Evolutionary conservation across 2,113 vertebrate genomes (phyloP).

Genomic region (Oceanites oceanicus): DNA sequence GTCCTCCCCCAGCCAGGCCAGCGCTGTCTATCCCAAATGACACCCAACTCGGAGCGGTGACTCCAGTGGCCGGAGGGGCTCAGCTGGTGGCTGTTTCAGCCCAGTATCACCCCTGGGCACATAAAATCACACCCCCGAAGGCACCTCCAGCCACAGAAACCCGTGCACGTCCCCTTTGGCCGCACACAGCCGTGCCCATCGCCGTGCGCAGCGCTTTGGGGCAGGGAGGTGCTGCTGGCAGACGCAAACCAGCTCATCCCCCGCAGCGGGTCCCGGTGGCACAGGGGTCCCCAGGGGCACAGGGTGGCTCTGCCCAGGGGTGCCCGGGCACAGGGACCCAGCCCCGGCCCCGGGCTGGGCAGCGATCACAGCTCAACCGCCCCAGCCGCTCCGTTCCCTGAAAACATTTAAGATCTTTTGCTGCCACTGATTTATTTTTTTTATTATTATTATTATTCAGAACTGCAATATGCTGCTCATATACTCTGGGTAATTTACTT

Average conservation of each 20-base stretch:
- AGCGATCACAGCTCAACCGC: neutral
- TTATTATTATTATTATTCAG: neutral
- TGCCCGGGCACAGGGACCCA: neutral
- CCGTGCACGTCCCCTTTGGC: neutral
- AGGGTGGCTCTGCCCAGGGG: neutral
- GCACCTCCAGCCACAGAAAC: neutral
- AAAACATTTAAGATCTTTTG: neutral
- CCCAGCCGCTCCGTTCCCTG: rapidly evolving
- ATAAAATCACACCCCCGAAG: rapidly evolving
- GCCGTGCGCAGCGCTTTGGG: neutral
- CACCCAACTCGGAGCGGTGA: neutral
- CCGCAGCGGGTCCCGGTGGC: neutral
- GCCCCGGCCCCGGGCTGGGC: neutral
- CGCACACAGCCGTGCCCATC: rapidly evolving
- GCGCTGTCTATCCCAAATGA: rapidly evolving
- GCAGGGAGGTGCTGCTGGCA: neutral
- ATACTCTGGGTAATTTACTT: conserved; percentile 26
- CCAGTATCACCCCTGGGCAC: neutral
- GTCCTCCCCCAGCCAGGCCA: neutral
- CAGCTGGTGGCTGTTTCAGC: rapidly evolving
- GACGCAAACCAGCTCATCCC: rapidly evolving
- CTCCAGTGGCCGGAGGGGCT: rapidly evolving
- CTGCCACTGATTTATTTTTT: neutral
- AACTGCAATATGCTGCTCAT: conserved; percentile 15
- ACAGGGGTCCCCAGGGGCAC: neutral